Conservation (phyloP, 2,888 invertebrate species). For the Cryptocheilus praepositus region DNA sequence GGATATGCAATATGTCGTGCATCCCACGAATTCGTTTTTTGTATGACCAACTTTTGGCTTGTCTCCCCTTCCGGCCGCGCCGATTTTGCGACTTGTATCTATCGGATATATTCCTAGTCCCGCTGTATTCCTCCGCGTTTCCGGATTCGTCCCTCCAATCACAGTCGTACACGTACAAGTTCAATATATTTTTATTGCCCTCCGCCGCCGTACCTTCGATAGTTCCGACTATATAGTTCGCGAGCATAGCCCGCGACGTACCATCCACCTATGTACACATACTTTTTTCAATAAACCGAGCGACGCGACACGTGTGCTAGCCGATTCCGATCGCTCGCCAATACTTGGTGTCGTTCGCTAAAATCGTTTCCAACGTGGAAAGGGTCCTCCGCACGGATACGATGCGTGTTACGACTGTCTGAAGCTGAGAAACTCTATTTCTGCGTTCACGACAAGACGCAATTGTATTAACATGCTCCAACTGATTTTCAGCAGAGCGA, state of each 20-base stretch:
- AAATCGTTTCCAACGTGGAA: background rate
- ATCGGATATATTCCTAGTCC: constrained; percentile 22
- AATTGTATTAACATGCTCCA: too few relatives aligned
- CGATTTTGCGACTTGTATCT: constrained; percentile 30
- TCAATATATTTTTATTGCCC: constrained; percentile 59
- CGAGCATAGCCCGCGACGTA: constrained; percentile 16
- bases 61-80: constrained; percentile 1
- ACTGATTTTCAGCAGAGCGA: too few relatives aligned
- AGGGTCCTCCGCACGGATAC: too few relatives aligned
- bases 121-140: constrained; percentile 17
- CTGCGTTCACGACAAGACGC: too few relatives aligned
- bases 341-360: too few relatives aligned
- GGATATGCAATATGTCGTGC: too few relatives aligned
- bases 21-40: constrained; percentile 28
- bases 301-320: background rate
- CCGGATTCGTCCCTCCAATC: constrained; percentile 15
- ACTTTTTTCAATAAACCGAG: too few relatives aligned
- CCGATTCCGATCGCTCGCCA: background rate
- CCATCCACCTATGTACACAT: background rate
- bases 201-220: constrained; percentile 16
- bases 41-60: constrained; percentile 22
- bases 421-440: too few relatives aligned
- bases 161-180: constrained; percentile 24
- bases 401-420: too few relatives aligned
- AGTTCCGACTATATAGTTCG: constrained; percentile 34